phyloP scores from a whole-genome alignment of 64 coral and sea anemone species.

The Actinia tenebrosa region DNA sequence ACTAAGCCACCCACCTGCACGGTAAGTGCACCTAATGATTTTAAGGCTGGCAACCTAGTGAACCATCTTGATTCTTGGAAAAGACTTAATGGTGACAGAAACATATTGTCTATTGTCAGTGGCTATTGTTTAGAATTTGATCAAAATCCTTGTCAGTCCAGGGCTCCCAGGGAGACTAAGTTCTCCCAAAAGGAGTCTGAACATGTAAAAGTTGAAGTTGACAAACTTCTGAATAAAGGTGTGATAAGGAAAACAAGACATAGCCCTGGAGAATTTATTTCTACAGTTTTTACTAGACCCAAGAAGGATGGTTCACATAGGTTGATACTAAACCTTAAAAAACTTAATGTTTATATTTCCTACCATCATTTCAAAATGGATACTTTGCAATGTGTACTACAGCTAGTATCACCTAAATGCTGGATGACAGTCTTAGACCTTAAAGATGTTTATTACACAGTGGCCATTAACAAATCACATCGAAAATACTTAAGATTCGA shows the following conservation, averaged over 20 bases:
- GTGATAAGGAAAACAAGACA: neutral
- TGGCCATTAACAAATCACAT: conserved; percentile 10
- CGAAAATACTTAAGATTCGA: conserved; percentile 54
- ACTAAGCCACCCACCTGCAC: neutral
- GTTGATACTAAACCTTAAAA: conserved; percentile 32
- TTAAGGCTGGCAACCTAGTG: conserved; percentile 30
- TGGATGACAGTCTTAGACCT: conserved; percentile 23
- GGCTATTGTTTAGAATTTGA: neutral
- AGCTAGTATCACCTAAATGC: conserved; percentile 3
- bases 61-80: neutral
- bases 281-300: conserved; percentile 25
- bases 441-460: conserved; percentile 21
- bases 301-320: conserved; percentile 50
- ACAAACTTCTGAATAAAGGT: neutral
- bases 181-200: conserved; percentile 29
- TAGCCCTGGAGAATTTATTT: conserved; percentile 25
- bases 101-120: conserved; percentile 9
- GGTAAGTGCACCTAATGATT: conserved; percentile 17
- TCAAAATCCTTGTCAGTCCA: neutral
- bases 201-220: conserved; percentile 26
- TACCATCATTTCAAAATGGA: conserved; percentile 47
- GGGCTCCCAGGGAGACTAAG: neutral
- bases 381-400: neutral
- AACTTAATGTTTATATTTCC: conserved; percentile 9
- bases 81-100: neutral